Percentiles rank a stretch among this genome's conserved stretches.
Evolutionary conservation across 2,113 vertebrate genomes (phyloP).

Genomic region (Ceyx melanurus): DNA sequence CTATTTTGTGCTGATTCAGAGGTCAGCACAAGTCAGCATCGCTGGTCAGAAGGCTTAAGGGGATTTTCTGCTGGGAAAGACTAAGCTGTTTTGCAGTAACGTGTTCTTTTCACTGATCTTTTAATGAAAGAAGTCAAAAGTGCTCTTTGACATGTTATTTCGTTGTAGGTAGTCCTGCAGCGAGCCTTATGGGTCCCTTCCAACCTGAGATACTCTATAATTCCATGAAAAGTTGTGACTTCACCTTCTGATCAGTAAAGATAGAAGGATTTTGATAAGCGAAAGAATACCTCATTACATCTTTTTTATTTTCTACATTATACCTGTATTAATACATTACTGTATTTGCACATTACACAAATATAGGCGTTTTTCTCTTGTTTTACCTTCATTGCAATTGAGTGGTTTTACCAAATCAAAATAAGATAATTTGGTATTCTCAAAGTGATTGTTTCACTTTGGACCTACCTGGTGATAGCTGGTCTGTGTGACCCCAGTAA

Average conservation of each 20-base stretch:
- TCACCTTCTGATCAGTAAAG: background rate
- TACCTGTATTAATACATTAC: background rate
- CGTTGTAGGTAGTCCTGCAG: background rate
- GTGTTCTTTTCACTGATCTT: background rate
- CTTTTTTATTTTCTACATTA: background rate
- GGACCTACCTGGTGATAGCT: background rate
- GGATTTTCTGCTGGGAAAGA: background rate
- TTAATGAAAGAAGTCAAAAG: background rate
- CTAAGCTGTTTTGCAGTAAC: background rate
- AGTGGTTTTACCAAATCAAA: background rate
- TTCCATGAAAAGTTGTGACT: background rate
- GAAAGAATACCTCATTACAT: background rate
- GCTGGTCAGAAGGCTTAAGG: fast-evolving
- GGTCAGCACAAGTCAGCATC: background rate
- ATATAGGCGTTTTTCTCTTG: background rate
- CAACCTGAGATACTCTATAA: background rate
- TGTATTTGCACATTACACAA: background rate
- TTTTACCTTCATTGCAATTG: background rate
- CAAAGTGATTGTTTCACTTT: background rate
- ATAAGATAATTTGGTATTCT: background rate
- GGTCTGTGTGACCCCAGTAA: background rate
- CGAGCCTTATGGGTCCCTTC: background rate
- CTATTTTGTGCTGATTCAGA: background rate
- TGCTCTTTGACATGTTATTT: background rate
- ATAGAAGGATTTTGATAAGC: background rate